Percentiles rank a stretch among this genome's conserved stretches.
Evolutionary conservation across 2,113 vertebrate genomes (phyloP).

Genomic region (Hypocryptadius cinnamomeus): DNA sequence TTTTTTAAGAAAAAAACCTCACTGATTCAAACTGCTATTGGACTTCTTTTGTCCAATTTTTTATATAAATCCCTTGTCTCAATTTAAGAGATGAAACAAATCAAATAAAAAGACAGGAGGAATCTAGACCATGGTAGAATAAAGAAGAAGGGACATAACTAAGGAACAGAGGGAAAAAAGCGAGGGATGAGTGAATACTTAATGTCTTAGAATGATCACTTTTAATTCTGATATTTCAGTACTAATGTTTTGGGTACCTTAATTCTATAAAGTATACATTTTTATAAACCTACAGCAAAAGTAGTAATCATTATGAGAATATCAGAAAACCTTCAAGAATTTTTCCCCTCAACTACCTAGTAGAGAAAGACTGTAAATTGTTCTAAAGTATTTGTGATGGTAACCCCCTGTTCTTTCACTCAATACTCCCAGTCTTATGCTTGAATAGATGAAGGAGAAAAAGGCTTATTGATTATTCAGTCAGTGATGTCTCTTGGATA

Average conservation of each 20-base stretch:
- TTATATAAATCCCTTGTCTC: not conserved
- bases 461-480: constrained; percentile 55
- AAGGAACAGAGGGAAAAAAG: not conserved
- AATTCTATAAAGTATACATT: not conserved
- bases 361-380: not conserved
- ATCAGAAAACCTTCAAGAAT: not conserved
- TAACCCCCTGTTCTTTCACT: constrained; percentile 4
- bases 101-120: not conserved
- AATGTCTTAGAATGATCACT: not conserved
- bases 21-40: not conserved
- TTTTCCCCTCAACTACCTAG: not conserved
- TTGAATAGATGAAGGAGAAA: constrained; percentile 48
- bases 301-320: not conserved
- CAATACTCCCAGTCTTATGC: constrained; percentile 39
- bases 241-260: not conserved
- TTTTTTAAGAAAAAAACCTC: not conserved
- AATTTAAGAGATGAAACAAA: not conserved
- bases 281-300: not conserved
- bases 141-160: not conserved
- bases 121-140: not conserved
- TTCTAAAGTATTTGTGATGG: constrained; percentile 34
- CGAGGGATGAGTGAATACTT: not conserved
- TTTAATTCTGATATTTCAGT: not conserved
- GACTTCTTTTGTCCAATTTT: not conserved
- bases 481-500: constrained; percentile 42